Percentiles rank a stretch among this genome's conserved stretches.
These are phyloP conservation scores for Dolichoris vasculosae DNA, from an alignment of 1,140 invertebrate species.

Conservation along the genomic window DNA sequence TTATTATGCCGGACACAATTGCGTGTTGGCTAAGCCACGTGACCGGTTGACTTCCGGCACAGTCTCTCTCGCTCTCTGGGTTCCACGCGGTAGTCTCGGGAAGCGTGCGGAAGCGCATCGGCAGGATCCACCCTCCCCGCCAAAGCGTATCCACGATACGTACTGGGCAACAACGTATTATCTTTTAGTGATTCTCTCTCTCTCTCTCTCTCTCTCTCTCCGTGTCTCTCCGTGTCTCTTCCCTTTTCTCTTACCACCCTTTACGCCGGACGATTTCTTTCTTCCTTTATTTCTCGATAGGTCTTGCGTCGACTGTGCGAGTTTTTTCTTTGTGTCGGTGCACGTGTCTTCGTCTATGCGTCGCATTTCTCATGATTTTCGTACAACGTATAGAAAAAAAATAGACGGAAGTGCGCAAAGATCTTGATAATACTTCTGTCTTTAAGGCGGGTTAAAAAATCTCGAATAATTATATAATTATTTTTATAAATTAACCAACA, in stretches of 20 bases:
- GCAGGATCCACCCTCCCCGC: constrained; percentile 31
- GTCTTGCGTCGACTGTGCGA: neutral
- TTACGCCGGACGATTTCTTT: neutral
- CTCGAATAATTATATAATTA: neutral
- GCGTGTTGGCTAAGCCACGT: constrained; percentile 72
- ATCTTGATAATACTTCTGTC: neutral
- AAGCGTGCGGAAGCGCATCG: constrained; percentile 50
- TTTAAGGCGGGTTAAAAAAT: neutral
- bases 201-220: constrained; percentile 16
- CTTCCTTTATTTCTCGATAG: neutral
- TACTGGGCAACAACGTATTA: constrained; percentile 51
- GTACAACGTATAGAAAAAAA: neutral
- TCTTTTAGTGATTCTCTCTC: constrained; percentile 48
- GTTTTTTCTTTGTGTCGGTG: neutral
- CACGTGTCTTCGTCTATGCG: neutral
- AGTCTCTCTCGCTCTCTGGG: constrained; percentile 54
- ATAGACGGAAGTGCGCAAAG: neutral
- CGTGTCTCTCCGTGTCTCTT: neutral
- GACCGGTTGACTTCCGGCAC: constrained; percentile 68
- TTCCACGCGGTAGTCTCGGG: constrained; percentile 55
- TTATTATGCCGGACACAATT: constrained; percentile 72
- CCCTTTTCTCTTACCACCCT: constrained; percentile 1
- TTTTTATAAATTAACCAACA: neutral
- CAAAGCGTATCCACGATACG: constrained; percentile 53
- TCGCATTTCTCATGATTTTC: neutral